A percentile compares a stretch with the other conserved stretches of the same genome.
Conservation (phyloP, 2,888 invertebrate species). For the Zaprionus bogoriensis region DNA sequence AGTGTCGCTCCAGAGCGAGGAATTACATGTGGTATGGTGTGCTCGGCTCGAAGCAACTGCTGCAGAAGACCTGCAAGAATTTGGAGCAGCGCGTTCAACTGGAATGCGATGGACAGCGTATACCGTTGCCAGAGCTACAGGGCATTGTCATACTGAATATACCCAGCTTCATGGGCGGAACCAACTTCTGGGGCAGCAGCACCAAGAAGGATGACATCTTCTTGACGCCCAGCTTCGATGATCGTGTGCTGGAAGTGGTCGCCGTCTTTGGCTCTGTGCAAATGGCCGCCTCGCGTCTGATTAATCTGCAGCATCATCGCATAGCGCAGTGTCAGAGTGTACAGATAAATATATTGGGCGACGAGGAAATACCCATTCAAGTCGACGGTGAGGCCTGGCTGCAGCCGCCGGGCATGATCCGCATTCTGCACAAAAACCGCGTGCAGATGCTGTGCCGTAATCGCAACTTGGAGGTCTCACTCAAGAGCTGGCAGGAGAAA, state of each 20-base stretch:
- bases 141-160: constrained; percentile 99
- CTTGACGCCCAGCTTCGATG: constrained; percentile 96
- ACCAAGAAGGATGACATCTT: constrained; percentile 95
- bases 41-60: constrained; percentile 88
- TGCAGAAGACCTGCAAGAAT: constrained; percentile 97
- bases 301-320: constrained; percentile 97
- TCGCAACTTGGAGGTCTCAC: constrained; percentile 93
- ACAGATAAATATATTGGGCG: constrained; percentile 96
- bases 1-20: constrained; percentile 95
- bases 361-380: constrained; percentile 96
- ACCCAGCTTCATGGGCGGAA: constrained; percentile 98
- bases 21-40: constrained; percentile 98
- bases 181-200: constrained; percentile 98
- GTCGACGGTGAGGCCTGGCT: constrained; percentile 99
- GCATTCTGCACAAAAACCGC: constrained; percentile 97
- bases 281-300: constrained; percentile 97
- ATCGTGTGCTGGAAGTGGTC: constrained; percentile 97
- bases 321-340: constrained; percentile 98
- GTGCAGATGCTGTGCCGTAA: constrained; percentile 98
- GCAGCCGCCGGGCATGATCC: constrained; percentile 97
- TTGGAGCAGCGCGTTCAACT: constrained; percentile 96
- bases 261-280: constrained; percentile 99
- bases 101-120: constrained; percentile 97
- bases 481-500: constrained; percentile 94
- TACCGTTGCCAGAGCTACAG: constrained; percentile 96